phyloP scores from a whole-genome alignment of 2,113 vertebrate genomes.

The Equus przewalskii region DNA sequence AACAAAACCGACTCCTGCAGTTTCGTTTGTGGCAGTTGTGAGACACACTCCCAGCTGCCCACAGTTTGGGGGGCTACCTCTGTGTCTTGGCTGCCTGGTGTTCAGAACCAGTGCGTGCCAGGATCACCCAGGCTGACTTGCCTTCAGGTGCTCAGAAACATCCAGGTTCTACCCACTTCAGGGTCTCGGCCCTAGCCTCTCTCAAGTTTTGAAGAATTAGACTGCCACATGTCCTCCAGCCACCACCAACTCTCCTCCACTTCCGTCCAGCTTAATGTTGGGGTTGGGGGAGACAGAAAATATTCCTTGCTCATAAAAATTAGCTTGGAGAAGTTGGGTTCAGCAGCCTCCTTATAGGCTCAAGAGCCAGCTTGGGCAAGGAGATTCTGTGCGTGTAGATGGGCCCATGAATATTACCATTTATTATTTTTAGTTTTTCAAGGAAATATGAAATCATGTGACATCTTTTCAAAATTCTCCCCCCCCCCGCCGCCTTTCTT shows the following conservation, averaged over 20 bases:
- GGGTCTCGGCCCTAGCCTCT: neutral
- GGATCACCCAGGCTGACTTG: neutral
- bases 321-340: neutral
- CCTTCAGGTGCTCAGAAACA: neutral
- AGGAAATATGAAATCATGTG: slow-evolving; percentile 65
- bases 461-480: neutral
- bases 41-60: neutral
- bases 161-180: neutral
- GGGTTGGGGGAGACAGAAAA: neutral
- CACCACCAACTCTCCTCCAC: neutral
- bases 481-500: neutral
- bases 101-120: fast-evolving
- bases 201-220: neutral
- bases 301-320: neutral
- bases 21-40: neutral
- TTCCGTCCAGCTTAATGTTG: neutral
- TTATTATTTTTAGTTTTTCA: slow-evolving; percentile 79
- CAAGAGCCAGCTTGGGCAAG: neutral
- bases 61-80: too few species aligned
- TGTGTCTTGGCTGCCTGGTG: neutral
- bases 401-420: slow-evolving; percentile 71
- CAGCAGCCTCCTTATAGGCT: neutral
- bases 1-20: neutral
- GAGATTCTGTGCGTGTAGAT: neutral
- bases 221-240: neutral